Conservation (phyloP, 2,888 invertebrate genomes). For the Brachyptera risi region DNA sequence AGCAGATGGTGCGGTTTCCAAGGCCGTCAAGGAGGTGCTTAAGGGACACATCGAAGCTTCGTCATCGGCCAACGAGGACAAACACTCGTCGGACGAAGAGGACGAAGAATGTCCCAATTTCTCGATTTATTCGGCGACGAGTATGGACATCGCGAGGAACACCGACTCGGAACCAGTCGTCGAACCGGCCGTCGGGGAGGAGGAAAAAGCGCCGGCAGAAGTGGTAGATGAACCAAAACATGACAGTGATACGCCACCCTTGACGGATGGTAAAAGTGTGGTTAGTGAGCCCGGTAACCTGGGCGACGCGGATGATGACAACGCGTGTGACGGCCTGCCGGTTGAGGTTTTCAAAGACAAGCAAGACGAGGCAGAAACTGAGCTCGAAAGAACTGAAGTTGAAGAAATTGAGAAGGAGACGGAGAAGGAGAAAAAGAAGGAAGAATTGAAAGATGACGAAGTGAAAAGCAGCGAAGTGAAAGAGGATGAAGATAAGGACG, state of each 20-base stretch:
- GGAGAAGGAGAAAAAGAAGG: too few relatives aligned
- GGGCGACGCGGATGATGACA: too few relatives aligned
- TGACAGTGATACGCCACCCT: too few relatives aligned
- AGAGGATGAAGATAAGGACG: conserved; percentile 29
- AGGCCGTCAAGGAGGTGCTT: conserved; percentile 17
- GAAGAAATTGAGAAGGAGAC: too few relatives aligned
- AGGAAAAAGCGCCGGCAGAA: background rate
- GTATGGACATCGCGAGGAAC: conserved; percentile 63
- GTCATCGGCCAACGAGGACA: background rate
- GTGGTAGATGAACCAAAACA: too few relatives aligned
- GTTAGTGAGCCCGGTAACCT: too few relatives aligned
- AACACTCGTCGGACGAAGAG: conserved; percentile 43
- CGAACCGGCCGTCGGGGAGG: background rate
- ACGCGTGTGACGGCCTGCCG: too few relatives aligned
- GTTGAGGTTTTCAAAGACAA: too few relatives aligned
- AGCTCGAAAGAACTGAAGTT: too few relatives aligned
- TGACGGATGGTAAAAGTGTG: too few relatives aligned
- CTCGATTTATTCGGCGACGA: conserved; percentile 77
- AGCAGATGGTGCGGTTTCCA: conserved; percentile 1
- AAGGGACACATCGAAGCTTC: conserved; percentile 7
- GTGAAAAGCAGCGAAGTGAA: conserved; percentile 13
- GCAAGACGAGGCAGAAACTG: too few relatives aligned
- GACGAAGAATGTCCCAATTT: conserved; percentile 76
- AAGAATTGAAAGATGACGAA: too few relatives aligned
- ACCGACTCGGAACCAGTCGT: conserved; percentile 3